Evolutionary conservation across 1,140 invertebrate species (phyloP), one percentile per base, ranked within the genome.

Genomic region (Geopemphigus sp.): DNA sequence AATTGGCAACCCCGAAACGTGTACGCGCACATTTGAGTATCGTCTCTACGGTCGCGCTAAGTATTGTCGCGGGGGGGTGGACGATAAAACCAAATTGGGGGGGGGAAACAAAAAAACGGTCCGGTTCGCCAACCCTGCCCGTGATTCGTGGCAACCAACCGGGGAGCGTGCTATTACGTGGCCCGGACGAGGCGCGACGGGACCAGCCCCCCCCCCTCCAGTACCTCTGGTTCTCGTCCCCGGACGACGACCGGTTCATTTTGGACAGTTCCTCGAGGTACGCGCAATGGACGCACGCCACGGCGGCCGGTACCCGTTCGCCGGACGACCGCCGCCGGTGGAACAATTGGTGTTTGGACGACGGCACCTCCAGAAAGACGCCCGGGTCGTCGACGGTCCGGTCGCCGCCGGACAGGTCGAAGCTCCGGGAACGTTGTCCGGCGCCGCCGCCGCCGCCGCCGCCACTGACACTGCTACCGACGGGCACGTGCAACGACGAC

Each of bases 381-480:
- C 88, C 87, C 4, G 89, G 88, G 83, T 91, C 89, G 83, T 89
- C 83, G 32, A 8, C 32, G 32, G 32, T 4, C 14, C 57, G 45
- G 29, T 68, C 26, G 15, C 39, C 81, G 90, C 26, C 57, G n/a
- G 64, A 72, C 29, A 91, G 92, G 84, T 94, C 93, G 84, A 94
- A 93, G 83, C 92, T 93, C 81, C 91, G 90, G 54, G 92, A 93
- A 10, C 91, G 84, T 80, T 90, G 89, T 66, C 64, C 64, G 59
- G 86, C 89, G 82, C 87, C 12, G 61, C 3, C 3, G 3, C 3
- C 32, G 32, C 85, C 85, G 45, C 24, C 26, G n/a, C n/a, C n/a
- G n/a, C n/a, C n/a, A n/a, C n/a, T n/a, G n/a, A n/a, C n/a, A n/a
- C n/a, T n/a, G n/a, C n/a, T n/a, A n/a, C 85, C 85, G 45, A 24